Base-by-base conservation (phyloP, 2,113 vertebrate species). In the Indri indri region DNA sequence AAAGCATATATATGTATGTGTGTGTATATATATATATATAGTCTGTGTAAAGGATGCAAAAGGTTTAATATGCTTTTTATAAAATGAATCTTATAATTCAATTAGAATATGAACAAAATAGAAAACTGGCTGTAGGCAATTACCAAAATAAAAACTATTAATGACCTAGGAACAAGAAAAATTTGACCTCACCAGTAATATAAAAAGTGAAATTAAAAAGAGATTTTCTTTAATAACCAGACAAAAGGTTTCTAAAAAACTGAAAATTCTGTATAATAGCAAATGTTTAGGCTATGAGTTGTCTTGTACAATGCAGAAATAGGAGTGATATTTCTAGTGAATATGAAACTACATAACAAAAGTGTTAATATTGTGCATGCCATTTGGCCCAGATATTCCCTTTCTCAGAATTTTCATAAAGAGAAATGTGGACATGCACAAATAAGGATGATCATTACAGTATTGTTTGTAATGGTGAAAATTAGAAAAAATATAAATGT, bases 121-220 rank as follows among this genome's bases (percentile, higher is more conserved):
- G 25, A 76, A 97, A 85, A 92, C 63, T 63, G 23, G 11, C 22
- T 82, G 8, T 23, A 73, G 45, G 37, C 27, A 34, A 90, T 82
- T 82, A 68, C n/a, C 68, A 59, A 92, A 90, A 76, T 61, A 40
- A 94, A 94, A 92, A 50, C 20, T 47, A 40, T 50, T 81, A 74
- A 77, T 92, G 85, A 92, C 13, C 25, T 90, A 79, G 3, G 27
- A 93, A 86, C 30, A 95, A 82, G 71, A 65, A 92, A 86, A 84
- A 27, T 54, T 74, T 42, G 92, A 94, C 8, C 27, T 82, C 40
- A 45, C 45, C 68, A 70, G 23, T 87, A 81, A 66, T 81, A 59
- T 47, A 40, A 87, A 88, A 94, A 80, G 77, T 77, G 40, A 82
- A 95, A 94, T 82, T 45, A 91, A 93, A 95, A 89, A 20, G 14